Percentiles rank a stretch among this genome's conserved stretches.
phyloP scores from a whole-genome alignment of 1,140 invertebrate genomes.

The Potamilus streckersoni region DNA sequence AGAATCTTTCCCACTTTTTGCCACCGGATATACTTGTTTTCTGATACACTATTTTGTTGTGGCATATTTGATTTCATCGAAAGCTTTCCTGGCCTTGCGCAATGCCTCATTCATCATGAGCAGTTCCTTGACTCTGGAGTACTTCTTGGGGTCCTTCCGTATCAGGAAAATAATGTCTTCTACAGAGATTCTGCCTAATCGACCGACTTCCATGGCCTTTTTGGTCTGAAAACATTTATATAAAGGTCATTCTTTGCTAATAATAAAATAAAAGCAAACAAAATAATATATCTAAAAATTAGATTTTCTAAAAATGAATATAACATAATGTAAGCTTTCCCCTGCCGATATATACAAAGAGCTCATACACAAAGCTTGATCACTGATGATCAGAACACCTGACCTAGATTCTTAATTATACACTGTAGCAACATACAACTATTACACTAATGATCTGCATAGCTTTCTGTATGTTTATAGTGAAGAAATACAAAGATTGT shows the following conservation, averaged over 20 bases:
- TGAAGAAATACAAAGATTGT: too few species aligned
- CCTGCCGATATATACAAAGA: too few species aligned
- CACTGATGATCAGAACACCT: too few species aligned
- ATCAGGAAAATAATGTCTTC: conserved; percentile 99
- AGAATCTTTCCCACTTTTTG: too few species aligned
- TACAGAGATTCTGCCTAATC: conserved; percentile 93
- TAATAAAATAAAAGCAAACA: background rate
- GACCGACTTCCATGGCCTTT: conserved; percentile 95
- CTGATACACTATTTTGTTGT: conserved; percentile 41
- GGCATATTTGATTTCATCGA: conserved; percentile 97
- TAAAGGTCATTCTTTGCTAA: background rate
- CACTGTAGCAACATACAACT: too few species aligned
- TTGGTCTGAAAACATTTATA: conserved; percentile 74
- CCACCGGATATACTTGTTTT: too few species aligned
- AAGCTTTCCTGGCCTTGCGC: conserved; percentile 98
- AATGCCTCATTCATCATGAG: conserved; percentile 99
- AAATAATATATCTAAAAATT: background rate
- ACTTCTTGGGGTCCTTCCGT: conserved; percentile 96
- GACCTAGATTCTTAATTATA: too few species aligned
- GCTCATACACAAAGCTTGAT: too few species aligned
- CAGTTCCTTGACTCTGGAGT: conserved; percentile 93
- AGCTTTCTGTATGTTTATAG: too few species aligned
- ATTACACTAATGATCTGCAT: too few species aligned
- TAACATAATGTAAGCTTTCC: too few species aligned
- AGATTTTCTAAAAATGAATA: background rate